Evolutionary conservation across 1,140 invertebrate species (phyloP), one percentile per base, ranked within the genome.

Genomic region (Gyrodactylus salaris): DNA sequence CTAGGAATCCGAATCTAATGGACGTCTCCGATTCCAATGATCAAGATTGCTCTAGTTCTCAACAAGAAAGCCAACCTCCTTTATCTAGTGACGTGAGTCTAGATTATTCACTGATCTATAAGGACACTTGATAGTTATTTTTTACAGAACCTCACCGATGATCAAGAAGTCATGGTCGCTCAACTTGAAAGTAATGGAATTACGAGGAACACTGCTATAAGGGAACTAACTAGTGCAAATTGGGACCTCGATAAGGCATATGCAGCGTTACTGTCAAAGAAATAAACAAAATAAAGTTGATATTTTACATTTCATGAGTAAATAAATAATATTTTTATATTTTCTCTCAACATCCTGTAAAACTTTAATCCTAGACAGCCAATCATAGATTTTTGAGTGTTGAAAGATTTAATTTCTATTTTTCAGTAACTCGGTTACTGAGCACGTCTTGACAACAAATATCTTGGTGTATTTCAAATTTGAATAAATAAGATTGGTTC

Each of bases 1-100:
- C 79, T 19, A 75, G 77, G 34, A 54, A 54, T 54, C 34, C 34
- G 34, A n/a, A 54, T n/a, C 7, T 54, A n/a, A 54, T 54, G 34
- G 34, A 54, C n/a, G n/a, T n/a, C n/a, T 54, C 34, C 7, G 34
- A n/a, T 54, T 54, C 34, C 34, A 54, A n/a, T 54, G 34, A 54
- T 16, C 7, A 54, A 54, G 34, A 54, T 16, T n/a, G 7, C 7
- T 16, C 7, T 54, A n/a, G n/a, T 16, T 16, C n/a, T n/a, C 7
- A 54, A 54, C 7, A 54, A 16, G n/a, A 54, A 54, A 54, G 7
- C n/a, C 7, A 16, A n/a, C 7, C 34, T 7, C 34, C 34, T 54
- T n/a, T 54, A 54, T 54, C 34, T 16, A 54, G n/a, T 54, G 34
- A 54, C n/a, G 34, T 54, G 7, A 16, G 34, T 54, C n/a, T 54